Percentiles rank a stretch among this genome's conserved stretches.
phyloP scores from a whole-genome alignment of 2,888 invertebrate species.

The Acheta domesticus region DNA sequence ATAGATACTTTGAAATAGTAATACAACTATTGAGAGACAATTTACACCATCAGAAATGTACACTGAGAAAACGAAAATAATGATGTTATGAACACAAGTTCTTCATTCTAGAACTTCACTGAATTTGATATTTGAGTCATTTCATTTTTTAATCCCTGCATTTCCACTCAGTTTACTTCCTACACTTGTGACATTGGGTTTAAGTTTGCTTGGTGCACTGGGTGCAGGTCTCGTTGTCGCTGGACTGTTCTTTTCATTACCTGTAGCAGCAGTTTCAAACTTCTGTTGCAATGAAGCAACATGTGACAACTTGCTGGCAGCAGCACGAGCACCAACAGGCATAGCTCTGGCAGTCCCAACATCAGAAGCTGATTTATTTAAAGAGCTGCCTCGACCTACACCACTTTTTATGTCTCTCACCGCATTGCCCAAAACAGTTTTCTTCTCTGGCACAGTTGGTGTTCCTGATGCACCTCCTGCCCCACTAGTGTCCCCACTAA shows the following conservation, averaged over 20 bases:
- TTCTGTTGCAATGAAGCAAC: conserved; percentile 76
- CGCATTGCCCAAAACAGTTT: conserved; percentile 18
- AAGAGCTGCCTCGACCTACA: conserved; percentile 22
- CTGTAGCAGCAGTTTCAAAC: conserved; percentile 58
- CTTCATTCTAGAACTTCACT: not conserved
- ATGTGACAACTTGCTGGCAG: conserved; percentile 60
- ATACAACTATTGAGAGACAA: not conserved
- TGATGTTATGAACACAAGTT: not conserved
- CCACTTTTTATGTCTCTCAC: not conserved
- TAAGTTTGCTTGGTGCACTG: not conserved
- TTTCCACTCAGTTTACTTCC: not conserved
- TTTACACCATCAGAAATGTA: not conserved
- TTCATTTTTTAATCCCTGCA: not conserved
- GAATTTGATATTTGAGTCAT: not conserved
- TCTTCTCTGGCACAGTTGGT: not conserved
- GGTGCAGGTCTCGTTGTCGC: not conserved
- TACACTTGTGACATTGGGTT: not conserved
- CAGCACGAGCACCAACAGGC: conserved; percentile 50
- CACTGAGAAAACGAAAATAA: not conserved
- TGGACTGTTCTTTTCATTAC: not conserved
- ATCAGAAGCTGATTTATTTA: conserved; percentile 34
- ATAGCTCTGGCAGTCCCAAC: conserved; percentile 39
- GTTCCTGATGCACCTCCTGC: not conserved
- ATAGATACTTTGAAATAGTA: not conserved
- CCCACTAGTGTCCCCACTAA: conserved; percentile 18